Base-by-base conservation (phyloP, 2,797 vertebrate species). In the Taeniopygia guttata region DNA sequence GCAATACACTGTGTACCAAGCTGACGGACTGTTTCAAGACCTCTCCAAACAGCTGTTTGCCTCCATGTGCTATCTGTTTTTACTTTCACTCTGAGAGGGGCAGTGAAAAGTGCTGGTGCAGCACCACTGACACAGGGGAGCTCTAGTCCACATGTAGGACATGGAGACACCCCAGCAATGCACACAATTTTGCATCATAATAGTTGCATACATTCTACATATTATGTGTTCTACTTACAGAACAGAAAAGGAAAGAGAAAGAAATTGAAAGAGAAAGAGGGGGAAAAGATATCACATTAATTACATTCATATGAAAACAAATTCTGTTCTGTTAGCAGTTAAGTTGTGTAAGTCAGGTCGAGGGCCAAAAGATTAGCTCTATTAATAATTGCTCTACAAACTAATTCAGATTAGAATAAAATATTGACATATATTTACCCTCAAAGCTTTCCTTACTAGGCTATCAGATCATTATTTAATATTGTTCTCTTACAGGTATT, bases 401-500 rank as follows among this genome's bases (percentile, higher is more conserved):
- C 4, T 66, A 45, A 77, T 60, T 79, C 64, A 87, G 23, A 66
- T 55, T 54, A 77, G 30, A 87, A 84, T 23, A 86, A 93, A 85
- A 85, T 46, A 89, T 64, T 76, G 64, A 81, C 66, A 88, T 4
- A 51, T 17, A 74, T 72, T 74, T 92, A 62, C 76, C 38, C 45
- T 32, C 54, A 64, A 86, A 64, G 22, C 25, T 34, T 80, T 89
- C n/a, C 48, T 75, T 48, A 84, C 58, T 68, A 90, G 54, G 23
- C 11, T 54, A 21, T 27, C 77, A 84, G 83, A 66, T 59, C 27
- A 72, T 42, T 78, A 76, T 68, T 75, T 72, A 77, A 30, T 46
- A 56, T 48, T 86, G 27, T 78, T 88, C 93, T 72, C 73, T 83
- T 38, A 52, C 26, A 81, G 22, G 21, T 48, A 76, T 77, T 91